Conservation (phyloP, 2,888 invertebrate species). For the Argyresthia albistria region DNA sequence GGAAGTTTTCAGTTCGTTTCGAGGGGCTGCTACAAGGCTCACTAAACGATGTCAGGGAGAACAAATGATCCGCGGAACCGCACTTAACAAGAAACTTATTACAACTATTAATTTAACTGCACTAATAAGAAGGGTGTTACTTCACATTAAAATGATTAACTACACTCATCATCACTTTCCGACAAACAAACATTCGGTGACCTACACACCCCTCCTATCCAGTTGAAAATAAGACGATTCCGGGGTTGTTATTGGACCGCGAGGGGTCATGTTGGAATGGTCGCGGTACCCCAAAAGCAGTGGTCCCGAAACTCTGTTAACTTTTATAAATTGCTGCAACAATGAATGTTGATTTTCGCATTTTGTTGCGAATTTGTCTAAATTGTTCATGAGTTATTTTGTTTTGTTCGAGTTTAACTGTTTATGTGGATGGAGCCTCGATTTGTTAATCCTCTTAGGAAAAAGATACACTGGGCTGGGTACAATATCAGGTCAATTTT, state of each 20-base stretch:
- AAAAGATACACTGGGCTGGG: not conserved
- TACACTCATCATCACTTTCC: constrained; percentile 52
- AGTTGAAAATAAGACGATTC: no score
- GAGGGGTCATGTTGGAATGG: constrained; percentile 28
- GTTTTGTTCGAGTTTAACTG: not conserved
- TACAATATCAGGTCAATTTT: no score
- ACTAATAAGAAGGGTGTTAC: constrained; percentile 55
- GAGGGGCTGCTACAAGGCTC: no score
- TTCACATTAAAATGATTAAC: constrained; percentile 69
- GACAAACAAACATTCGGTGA: no score
- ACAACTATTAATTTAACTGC: constrained; percentile 59
- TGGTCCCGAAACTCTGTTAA: constrained; percentile 44
- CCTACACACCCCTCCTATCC: no score
- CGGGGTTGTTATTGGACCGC: no score
- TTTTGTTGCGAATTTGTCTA: not conserved
- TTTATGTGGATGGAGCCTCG: not conserved
- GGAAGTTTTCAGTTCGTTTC: no score
- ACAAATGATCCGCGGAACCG: no score
- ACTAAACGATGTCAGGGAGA: no score
- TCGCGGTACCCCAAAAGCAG: constrained; percentile 39
- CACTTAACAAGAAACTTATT: no score
- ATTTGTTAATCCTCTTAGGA: not conserved
- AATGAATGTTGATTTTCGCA: constrained; percentile 4
- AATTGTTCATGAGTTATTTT: not conserved
- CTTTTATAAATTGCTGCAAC: constrained; percentile 51